Conservation (phyloP, 2,113 vertebrate species). For the Microcebus jonahi region DNA sequence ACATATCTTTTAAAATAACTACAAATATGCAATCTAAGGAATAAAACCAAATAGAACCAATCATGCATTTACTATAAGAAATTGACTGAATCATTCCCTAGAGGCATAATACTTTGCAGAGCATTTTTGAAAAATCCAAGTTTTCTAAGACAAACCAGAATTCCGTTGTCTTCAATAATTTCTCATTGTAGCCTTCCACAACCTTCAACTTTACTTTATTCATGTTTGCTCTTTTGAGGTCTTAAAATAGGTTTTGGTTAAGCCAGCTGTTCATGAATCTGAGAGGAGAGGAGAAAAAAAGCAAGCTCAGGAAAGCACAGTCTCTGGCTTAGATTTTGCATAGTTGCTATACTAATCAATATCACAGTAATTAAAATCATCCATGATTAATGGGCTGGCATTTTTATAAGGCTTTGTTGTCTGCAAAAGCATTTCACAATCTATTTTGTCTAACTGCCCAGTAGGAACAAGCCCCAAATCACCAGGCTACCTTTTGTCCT, state of each 20-base stretch:
- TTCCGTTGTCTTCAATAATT: slow-evolving; percentile 22
- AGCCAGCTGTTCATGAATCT: slow-evolving; percentile 64
- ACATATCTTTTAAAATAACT: background rate
- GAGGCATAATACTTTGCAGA: background rate
- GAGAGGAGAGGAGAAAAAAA: background rate
- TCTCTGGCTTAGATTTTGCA: slow-evolving; percentile 63
- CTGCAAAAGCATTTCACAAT: slow-evolving; percentile 63
- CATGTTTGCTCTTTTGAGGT: slow-evolving; percentile 52
- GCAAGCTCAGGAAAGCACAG: slow-evolving; percentile 70
- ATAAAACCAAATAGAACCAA: slow-evolving; percentile 9
- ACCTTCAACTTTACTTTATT: slow-evolving; percentile 71
- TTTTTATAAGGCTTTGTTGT: slow-evolving; percentile 60
- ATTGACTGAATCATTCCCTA: background rate
- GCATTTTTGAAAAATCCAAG: background rate
- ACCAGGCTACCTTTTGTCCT: slow-evolving; percentile 55
- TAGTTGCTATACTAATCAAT: slow-evolving; percentile 76
- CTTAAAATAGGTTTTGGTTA: slow-evolving; percentile 71
- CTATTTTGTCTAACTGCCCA: slow-evolving; percentile 58
- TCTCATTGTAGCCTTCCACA: slow-evolving; percentile 14
- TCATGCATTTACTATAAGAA: slow-evolving; percentile 8
- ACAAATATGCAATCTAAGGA: background rate
- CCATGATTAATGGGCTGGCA: slow-evolving; percentile 74
- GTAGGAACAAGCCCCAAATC: slow-evolving; percentile 52
- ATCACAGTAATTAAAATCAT: slow-evolving; percentile 74
- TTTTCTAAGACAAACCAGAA: background rate